Base-by-base conservation (phyloP, 2,888 invertebrate genomes). In the Pristionchus fissidentatus region DNA sequence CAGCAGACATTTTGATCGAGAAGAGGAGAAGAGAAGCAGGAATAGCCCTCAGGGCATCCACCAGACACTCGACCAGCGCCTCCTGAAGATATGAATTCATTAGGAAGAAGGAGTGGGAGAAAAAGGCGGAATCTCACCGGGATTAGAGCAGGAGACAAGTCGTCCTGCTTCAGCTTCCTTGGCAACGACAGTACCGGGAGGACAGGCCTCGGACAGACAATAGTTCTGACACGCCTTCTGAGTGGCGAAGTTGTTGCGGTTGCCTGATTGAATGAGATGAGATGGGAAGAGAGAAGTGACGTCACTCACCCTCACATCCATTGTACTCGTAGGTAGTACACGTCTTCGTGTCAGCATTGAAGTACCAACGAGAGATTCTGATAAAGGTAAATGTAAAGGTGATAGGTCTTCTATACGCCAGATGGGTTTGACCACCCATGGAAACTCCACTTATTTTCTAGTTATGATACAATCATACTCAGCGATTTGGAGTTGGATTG, bases 1-100 rank as follows among this genome's bases (percentile, higher is more conserved):
- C 92, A 92, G 85, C 92, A 92, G 43, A 92, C 92, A 84, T 91
- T 91, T 85, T 92, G 92, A 84, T 91, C 92, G 66, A 92, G 88
- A 26, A 91, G 88, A 66, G 90, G 90, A 0, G 88, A 87, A 38
- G 89, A 89, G 82, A 88, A 90, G 85, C 92, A 92, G 22, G 91
- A 90, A 86, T 92, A 92, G 38, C 92, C 92, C 79, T 91, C 91
- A 29, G 91, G 90, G 84, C 91, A 92, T 35, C 91, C 91, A n/a
- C 91, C 91, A 35, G 89, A 89, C 32, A 91, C 90, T 38, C 89
- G 85, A 19, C 88, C 89, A n/a, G 84, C 46, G 32, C 89, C 89
- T 55, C 89, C 89, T 70, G 26, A n/a, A 73, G 10, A 13, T 19
- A 29, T 46, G 46, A 46, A 26, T 43, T 3, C 26, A 41, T 70